phyloP scores from a whole-genome alignment of 2,113 vertebrate genomes.

The Antigone vipio region DNA sequence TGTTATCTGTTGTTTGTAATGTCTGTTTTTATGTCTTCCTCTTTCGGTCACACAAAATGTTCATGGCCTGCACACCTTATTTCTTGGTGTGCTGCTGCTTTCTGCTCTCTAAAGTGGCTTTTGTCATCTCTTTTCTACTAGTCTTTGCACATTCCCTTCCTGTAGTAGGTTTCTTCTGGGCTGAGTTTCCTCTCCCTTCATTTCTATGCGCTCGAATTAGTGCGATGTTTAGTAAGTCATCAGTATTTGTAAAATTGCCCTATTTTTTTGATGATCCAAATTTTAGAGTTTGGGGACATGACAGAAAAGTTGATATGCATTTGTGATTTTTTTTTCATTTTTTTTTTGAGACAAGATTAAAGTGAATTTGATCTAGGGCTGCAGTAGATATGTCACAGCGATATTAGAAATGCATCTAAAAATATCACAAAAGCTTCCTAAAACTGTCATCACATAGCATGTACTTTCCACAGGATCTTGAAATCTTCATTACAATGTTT shows the following conservation, averaged over 20 bases:
- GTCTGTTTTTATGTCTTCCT: neutral
- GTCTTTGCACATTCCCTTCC: neutral
- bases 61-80: neutral
- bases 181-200: neutral
- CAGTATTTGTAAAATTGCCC: neutral
- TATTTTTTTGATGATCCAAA: neutral
- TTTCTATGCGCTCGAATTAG: neutral
- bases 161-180: neutral
- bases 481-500: slow-evolving; percentile 11
- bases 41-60: neutral
- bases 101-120: neutral
- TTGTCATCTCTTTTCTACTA: neutral
- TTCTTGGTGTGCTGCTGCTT: neutral
- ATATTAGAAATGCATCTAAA: slow-evolving; percentile 7
- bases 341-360: neutral
- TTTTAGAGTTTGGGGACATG: neutral
- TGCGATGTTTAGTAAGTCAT: neutral
- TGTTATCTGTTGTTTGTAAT: neutral
- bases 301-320: neutral
- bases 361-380: neutral
- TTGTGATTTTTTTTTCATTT: neutral
- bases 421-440: slow-evolving; percentile 36
- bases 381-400: neutral
- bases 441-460: neutral
- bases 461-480: slow-evolving; percentile 4